Conservation (phyloP, 2,113 vertebrate genomes). For the Gavia stellata region DNA sequence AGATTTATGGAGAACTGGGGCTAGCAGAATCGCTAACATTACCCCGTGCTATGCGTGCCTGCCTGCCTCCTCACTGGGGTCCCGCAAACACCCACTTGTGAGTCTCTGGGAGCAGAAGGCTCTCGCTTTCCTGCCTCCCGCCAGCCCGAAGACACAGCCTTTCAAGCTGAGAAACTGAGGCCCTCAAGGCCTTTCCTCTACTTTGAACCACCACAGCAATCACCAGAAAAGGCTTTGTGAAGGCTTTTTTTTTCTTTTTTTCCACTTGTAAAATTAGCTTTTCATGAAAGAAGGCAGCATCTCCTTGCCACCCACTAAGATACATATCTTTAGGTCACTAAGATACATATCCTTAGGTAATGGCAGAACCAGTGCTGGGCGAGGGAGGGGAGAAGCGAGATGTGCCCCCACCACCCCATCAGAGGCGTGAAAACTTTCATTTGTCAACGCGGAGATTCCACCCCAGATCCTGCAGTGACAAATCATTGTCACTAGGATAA, state of each 20-base stretch:
- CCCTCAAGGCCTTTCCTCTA: neutral
- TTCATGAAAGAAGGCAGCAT: neutral
- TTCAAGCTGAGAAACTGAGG: neutral
- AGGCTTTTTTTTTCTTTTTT: neutral
- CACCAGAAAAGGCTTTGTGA: neutral
- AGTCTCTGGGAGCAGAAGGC: neutral
- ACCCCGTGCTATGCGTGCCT: neutral
- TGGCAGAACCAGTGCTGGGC: neutral
- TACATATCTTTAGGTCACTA: accelerated
- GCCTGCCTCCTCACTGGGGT: neutral
- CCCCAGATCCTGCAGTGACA: neutral
- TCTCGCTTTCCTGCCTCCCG: neutral
- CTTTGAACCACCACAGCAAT: neutral
- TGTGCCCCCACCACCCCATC: neutral
- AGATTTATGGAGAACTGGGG: neutral
- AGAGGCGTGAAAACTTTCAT: neutral
- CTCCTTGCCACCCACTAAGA: neutral
- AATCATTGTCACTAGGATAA: neutral
- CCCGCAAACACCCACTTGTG: neutral
- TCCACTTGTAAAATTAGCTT: neutral
- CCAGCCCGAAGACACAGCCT: neutral
- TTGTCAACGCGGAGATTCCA: neutral
- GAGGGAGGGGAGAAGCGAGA: neutral
- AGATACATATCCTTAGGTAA: accelerated
- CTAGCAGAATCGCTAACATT: accelerated